Percentiles rank a stretch among this genome's conserved stretches.
Conservation (phyloP, 1,140 invertebrate species). For the Oryzaephilus surinamensis region DNA sequence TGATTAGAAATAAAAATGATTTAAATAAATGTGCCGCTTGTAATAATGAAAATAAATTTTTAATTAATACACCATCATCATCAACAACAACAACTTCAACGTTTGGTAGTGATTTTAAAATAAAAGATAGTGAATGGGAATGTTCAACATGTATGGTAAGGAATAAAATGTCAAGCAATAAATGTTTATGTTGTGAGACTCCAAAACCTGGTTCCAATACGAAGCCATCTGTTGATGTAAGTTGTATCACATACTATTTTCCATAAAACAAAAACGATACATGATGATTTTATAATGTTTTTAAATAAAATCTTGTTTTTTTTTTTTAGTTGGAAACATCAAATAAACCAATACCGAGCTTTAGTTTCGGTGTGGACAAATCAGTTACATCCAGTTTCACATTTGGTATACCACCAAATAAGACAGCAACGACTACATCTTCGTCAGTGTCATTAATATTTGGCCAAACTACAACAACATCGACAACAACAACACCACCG, state of each 20-base stretch:
- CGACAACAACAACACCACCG: constrained; percentile 6
- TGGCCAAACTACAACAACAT: not conserved
- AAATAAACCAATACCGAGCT: constrained; percentile 15
- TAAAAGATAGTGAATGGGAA: constrained; percentile 34
- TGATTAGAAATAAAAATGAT: constrained; percentile 48
- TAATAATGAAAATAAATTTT: constrained; percentile 27
- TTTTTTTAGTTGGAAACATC: too few species aligned
- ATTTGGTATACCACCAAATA: constrained; percentile 33
- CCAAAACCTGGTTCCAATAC: constrained; percentile 28
- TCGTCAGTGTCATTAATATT: constrained; percentile 2
- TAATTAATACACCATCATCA: not conserved
- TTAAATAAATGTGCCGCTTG: constrained; percentile 52
- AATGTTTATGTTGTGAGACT: constrained; percentile 42
- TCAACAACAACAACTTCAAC: too few species aligned
- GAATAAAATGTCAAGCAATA: constrained; percentile 40
- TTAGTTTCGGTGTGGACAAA: constrained; percentile 40
- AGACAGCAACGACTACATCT: constrained; percentile 1
- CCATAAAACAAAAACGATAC: too few species aligned
- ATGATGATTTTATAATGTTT: too few species aligned
- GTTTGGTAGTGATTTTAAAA: constrained; percentile 24
- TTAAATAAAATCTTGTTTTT: too few species aligned
- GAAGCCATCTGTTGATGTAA: constrained; percentile 4
- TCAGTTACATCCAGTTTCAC: constrained; percentile 24
- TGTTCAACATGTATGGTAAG: constrained; percentile 42
- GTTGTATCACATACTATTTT: too few species aligned